Conservation (phyloP, 35 echinoderm and acorn worm genomes). For the Ophiothrix spiculata region DNA sequence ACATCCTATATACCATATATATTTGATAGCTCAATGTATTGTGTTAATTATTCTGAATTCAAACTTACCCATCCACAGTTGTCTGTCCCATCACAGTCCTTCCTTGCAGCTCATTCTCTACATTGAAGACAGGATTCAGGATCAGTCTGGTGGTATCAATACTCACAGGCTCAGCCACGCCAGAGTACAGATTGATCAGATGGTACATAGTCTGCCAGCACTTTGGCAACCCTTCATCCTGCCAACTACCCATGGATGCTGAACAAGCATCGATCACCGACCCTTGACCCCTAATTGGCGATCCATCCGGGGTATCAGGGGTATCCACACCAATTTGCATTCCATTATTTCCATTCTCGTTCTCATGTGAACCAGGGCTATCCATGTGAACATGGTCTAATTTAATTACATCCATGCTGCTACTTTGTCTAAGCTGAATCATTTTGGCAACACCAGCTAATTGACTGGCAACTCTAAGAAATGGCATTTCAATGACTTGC, state of each 20-base stretch:
- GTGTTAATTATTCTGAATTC: too few relatives aligned
- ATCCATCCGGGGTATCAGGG: neutral
- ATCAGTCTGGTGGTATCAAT: slow-evolving; percentile 53
- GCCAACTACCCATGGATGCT: neutral
- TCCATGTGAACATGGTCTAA: neutral
- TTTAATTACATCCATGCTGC: neutral
- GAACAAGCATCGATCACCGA: slow-evolving; percentile 1
- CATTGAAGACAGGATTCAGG: slow-evolving; percentile 72
- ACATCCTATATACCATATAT: too few relatives aligned
- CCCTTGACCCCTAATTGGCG: neutral
- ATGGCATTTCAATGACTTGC: slow-evolving; percentile 85
- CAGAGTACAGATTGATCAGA: slow-evolving; percentile 81
- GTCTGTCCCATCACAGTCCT: slow-evolving; percentile 27
- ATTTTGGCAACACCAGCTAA: slow-evolving; percentile 36
- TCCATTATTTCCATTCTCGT: neutral
- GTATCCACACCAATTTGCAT: neutral
- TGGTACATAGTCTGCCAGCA: slow-evolving; percentile 99
- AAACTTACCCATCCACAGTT: neutral
- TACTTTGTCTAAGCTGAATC: neutral
- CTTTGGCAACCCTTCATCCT: slow-evolving; percentile 72
- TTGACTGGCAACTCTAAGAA: slow-evolving; percentile 79
- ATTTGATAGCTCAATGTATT: too few relatives aligned
- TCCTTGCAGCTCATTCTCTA: slow-evolving; percentile 53
- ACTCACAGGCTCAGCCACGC: slow-evolving; percentile 23
- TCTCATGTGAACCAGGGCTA: neutral